Evolutionary conservation across 2,797 vertebrate species (phyloP).

Genomic region (Sebastiscus tertius): DNA sequence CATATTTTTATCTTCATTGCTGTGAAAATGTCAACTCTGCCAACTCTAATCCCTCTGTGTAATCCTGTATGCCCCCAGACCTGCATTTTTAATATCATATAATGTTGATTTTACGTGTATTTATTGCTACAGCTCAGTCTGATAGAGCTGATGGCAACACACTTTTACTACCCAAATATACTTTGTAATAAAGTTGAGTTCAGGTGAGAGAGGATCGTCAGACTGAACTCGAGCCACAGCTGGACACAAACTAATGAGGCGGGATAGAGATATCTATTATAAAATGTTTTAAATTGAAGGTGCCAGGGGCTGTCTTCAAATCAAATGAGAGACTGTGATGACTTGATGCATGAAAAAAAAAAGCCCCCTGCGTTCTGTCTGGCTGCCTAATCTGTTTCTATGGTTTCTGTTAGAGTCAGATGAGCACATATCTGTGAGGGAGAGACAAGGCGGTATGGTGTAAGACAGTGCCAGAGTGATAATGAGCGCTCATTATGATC

Average conservation of each 20-base stretch:
- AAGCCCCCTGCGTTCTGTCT: slow-evolving; percentile 19
- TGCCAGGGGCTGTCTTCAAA: slow-evolving; percentile 6
- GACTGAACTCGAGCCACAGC: slow-evolving; percentile 19
- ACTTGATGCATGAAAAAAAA: slow-evolving; percentile 37
- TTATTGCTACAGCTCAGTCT: slow-evolving; percentile 9
- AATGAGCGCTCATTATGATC: slow-evolving; percentile 70
- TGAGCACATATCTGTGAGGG: slow-evolving; percentile 27
- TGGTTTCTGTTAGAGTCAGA: slow-evolving; percentile 52
- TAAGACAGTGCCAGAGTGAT: slow-evolving; percentile 58
- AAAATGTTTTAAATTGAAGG: neutral
- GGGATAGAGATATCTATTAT: slow-evolving; percentile 18
- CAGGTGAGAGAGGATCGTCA: neutral
- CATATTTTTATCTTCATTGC: neutral
- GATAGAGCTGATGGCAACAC: neutral
- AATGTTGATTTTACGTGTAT: slow-evolving; percentile 11
- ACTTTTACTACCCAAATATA: slow-evolving; percentile 14
- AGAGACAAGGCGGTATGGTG: slow-evolving; percentile 15
- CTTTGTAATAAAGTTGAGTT: neutral
- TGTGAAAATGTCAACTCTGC: slow-evolving; percentile 28
- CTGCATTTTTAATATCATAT: slow-evolving; percentile 17
- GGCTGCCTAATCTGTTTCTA: slow-evolving; percentile 45
- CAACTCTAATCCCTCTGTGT: slow-evolving; percentile 14
- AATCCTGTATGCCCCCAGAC: neutral
- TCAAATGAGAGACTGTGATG: slow-evolving; percentile 40
- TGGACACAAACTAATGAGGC: slow-evolving; percentile 26